Evolutionary conservation across 2,113 vertebrate genomes (phyloP), one percentile per base, ranked within the genome.

Genomic region (Physeter macrocephalus): DNA sequence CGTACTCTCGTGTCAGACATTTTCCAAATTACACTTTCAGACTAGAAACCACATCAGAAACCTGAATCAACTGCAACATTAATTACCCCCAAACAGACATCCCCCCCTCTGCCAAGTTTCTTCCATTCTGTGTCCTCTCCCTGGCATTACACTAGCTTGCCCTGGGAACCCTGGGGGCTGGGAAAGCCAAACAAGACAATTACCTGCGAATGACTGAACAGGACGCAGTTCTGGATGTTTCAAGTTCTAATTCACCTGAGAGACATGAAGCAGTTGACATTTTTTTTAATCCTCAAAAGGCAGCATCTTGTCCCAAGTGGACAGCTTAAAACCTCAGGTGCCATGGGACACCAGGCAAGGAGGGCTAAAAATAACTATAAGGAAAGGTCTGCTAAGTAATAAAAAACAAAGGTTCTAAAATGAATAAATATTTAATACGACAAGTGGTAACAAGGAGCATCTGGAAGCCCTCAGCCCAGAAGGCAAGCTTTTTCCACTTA

Each of bases 1-100:
- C 46, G 49, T 88, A 74, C 27, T 93, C 77, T 69, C 72, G 39
- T 57, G 83, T 86, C 85, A 86, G 93, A 93, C 66, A 83, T 67
- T 92, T 94, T 97, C 97, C 91, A 98, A 91, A 97, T 94, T 82
- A 93, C 36, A 89, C 85, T 93, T 94, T 75, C 81, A 96, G 57
- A 67, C 46, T 67, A 75, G 78, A 97, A 96, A 91, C 93, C 95
- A 91, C 95, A 69, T 91, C 85, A 95, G 77, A 91, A 96, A 93
- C 49, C 82, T 29, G 41, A 94, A 62, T 4, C 66, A 52, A 85
- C 10, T 71, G 41, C 21, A 21, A 75, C 77, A 71, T 94, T 94
- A 93, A 95, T 91, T 91, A 86, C 54, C 67, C 52, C 62, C 11
- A 71, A 75, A 77, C n/a, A 92, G 69, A 67, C 21, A 25, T 49